Percentiles rank a stretch among this genome's conserved stretches.
Evolutionary conservation across 2,888 invertebrate genomes (phyloP).

Genomic region (Vandiemenella viatica): DNA sequence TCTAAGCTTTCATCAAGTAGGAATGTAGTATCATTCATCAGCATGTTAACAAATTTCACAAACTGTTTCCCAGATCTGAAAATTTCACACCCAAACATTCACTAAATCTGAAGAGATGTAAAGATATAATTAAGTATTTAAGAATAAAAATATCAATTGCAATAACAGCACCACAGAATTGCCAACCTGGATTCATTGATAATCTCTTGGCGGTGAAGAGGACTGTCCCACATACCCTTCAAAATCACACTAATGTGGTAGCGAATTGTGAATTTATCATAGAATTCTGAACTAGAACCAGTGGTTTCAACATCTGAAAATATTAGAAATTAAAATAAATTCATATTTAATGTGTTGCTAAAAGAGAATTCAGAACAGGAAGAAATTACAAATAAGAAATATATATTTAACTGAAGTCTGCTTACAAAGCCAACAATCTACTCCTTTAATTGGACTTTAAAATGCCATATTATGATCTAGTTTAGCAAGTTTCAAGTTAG

Average conservation of each 20-base stretch:
- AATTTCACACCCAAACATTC: constrained; percentile 1
- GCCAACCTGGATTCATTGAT: constrained; percentile 65
- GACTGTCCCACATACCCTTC: constrained; percentile 89
- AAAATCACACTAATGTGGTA: constrained; percentile 96
- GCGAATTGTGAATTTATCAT: constrained; percentile 96
- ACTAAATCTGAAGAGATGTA: too few species aligned
- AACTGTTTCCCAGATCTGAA: constrained; percentile 72
- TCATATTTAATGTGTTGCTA: not conserved
- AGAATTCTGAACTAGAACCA: constrained; percentile 95
- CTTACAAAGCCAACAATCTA: too few species aligned
- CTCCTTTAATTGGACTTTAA: too few species aligned
- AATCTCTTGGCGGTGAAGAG: constrained; percentile 71
- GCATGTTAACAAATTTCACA: constrained; percentile 92
- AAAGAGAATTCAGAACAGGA: not conserved
- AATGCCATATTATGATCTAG: too few species aligned
- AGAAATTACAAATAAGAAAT: not conserved
- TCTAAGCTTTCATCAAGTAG: constrained; percentile 89
- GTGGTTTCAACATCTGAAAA: constrained; percentile 79
- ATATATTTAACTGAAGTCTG: too few species aligned
- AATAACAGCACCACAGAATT: not conserved
- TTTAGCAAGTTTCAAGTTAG: too few species aligned
- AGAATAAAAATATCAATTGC: constrained; percentile 2
- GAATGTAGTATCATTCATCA: constrained; percentile 97
- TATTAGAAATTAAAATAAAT: constrained; percentile 7
- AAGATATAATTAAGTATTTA: too few species aligned